Base-by-base conservation (phyloP, 1,140 invertebrate genomes). In the Procambarus clarkii region DNA sequence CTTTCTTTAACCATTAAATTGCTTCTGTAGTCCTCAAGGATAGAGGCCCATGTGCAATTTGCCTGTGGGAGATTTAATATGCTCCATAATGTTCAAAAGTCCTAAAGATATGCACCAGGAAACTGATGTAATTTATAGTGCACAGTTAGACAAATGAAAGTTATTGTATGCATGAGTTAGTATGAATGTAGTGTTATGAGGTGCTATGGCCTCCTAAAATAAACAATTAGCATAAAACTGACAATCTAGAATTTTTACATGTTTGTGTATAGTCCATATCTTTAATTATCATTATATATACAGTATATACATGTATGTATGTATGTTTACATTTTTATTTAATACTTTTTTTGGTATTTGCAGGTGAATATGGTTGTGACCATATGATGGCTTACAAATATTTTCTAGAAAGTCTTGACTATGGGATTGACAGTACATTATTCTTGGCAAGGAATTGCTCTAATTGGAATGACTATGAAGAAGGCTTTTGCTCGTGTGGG, bases 321-420 rank as follows among this genome's bases (percentile, higher is more conserved):
- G 0, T 58, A 34, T 18, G 15, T 21, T 11, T 50, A 9, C 11
- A n/a, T 71, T 74, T 50, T 48, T 3, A 3, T 77, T 18, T 50
- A 48, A 24, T 34, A 74, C 50, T 9, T 54, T 8, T 8, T 9
- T 54, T 54, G 34, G 13, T 76, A 24, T 3, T 78, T 77, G 21
- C 88, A 91, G 89, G 89, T 48, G 89, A 91, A 3, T 78, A 85
- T 48, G 89, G 89, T 1, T 91, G 89, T 54, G 58, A 78, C 21
- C 89, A 91, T 50, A 74, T 79, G 60, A 58, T 91, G 71, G 89
- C 82, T 4, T 86, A 91, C 24, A 50, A 34, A 21, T 91, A 91
- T 82, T 91, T 69, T 34, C 24, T 50, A n/a, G 89, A 91, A 82
- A 91, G 89, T 71, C 24, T 91, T 8, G 60, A 71, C 34, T 91